phyloP scores from a whole-genome alignment of 1,140 invertebrate species.

The Dolichoris vasculosae region DNA sequence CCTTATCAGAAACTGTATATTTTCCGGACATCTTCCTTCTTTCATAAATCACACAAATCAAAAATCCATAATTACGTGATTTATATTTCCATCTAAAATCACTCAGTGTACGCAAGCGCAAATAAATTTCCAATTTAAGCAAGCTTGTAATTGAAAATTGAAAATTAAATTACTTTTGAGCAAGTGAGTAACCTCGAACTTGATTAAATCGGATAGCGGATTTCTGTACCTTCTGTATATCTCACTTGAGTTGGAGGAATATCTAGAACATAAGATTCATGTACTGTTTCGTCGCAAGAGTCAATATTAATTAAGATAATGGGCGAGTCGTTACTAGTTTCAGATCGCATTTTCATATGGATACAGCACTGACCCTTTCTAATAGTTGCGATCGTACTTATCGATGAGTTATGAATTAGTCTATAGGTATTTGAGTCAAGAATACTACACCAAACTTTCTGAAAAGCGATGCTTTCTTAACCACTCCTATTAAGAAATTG shows the following conservation, averaged over 20 bases:
- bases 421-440: no score
- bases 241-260: not conserved
- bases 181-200: not conserved
- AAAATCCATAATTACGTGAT: not conserved
- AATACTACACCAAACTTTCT: not conserved
- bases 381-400: not conserved
- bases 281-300: conserved; percentile 45
- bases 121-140: not conserved
- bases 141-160: not conserved
- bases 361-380: not conserved
- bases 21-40: not conserved
- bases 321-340: conserved; percentile 43
- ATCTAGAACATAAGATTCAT: not conserved
- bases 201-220: not conserved
- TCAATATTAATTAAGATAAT: conserved; percentile 65
- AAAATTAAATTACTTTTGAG: not conserved
- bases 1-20: not conserved
- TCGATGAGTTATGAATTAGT: not conserved
- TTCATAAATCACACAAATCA: not conserved
- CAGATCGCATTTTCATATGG: not conserved
- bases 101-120: not conserved
- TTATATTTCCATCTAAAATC: not conserved
- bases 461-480: not conserved
- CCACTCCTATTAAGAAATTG: no score
- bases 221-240: not conserved